A percentile compares a stretch with the other conserved stretches of the same genome.
Conservation (phyloP, 2,797 vertebrate genomes). For the Hipposideros larvatus region DNA sequence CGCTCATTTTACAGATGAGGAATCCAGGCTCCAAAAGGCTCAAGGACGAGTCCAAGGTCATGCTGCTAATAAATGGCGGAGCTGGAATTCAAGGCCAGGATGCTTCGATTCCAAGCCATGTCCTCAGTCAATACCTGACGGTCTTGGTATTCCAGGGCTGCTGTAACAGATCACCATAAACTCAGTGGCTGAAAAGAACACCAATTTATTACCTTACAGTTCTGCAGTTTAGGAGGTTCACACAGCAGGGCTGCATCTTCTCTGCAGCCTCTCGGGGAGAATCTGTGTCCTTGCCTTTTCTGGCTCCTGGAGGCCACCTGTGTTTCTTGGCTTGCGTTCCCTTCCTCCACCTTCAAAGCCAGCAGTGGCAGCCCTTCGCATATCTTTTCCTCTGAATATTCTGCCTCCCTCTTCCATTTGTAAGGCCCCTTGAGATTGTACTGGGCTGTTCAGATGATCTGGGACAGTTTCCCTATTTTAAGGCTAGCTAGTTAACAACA, state of each 20-base stretch:
- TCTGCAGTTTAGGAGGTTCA: background rate
- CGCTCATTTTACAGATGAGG: background rate
- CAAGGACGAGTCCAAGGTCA: background rate
- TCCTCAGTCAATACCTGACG: background rate
- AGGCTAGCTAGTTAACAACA: background rate
- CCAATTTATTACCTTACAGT: background rate
- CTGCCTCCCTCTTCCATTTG: background rate
- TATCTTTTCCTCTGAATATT: background rate
- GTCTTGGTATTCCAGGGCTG: background rate
- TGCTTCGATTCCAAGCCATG: background rate
- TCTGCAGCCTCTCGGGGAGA: background rate
- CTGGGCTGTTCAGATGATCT: background rate
- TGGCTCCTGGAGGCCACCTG: background rate
- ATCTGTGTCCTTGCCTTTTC: background rate
- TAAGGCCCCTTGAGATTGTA: background rate
- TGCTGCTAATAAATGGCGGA: background rate
- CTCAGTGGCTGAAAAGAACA: background rate
- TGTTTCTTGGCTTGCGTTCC: accelerated
- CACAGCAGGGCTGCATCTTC: background rate
- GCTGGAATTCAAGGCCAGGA: background rate
- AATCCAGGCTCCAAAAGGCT: background rate
- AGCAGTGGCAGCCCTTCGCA: background rate
- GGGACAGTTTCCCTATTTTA: background rate
- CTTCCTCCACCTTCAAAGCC: background rate
- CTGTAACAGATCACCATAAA: background rate